phyloP scores from a whole-genome alignment of 2,888 invertebrate species.

The Colletes collaris region DNA sequence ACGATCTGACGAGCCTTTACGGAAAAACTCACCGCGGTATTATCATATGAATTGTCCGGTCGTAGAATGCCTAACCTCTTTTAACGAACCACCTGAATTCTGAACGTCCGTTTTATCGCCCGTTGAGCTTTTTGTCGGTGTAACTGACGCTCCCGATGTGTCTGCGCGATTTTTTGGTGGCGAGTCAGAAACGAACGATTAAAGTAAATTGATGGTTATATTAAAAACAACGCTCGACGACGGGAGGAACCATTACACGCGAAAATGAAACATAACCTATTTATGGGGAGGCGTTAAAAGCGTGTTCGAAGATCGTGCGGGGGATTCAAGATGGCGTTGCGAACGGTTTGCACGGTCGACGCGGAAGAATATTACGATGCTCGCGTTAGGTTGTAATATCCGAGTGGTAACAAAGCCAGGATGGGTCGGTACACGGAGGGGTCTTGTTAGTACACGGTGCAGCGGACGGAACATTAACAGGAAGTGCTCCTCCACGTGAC shows the following conservation, averaged over 20 bases:
- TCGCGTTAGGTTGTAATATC: conserved; percentile 29
- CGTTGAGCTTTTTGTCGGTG: not conserved
- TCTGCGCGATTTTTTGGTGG: too few relatives aligned
- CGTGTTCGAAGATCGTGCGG: too few relatives aligned
- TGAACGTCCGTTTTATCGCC: conserved; percentile 9
- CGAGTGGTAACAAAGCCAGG: conserved; percentile 33
- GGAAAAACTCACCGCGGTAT: conserved; percentile 13
- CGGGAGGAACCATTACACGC: too few relatives aligned
- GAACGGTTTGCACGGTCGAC: not conserved
- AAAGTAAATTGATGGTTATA: too few relatives aligned
- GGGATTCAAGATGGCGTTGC: not conserved
- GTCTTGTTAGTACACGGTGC: conserved; percentile 60
- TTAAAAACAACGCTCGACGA: too few relatives aligned
- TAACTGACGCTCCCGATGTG: too few relatives aligned
- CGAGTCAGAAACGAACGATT: too few relatives aligned
- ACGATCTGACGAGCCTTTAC: not conserved
- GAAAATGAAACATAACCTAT: too few relatives aligned
- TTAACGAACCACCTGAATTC: conserved; percentile 18
- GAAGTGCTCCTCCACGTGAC: conserved; percentile 75
- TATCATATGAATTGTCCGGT: conserved; percentile 41
- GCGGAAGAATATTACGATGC: conserved; percentile 24
- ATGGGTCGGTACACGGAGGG: conserved; percentile 37
- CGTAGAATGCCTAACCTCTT: conserved; percentile 1
- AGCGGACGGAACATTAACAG: conserved; percentile 73
- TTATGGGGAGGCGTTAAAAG: too few relatives aligned